These are phyloP conservation scores for Drosophila planitibia DNA, from an alignment of 2,888 invertebrate species.

Conservation along the genomic window DNA sequence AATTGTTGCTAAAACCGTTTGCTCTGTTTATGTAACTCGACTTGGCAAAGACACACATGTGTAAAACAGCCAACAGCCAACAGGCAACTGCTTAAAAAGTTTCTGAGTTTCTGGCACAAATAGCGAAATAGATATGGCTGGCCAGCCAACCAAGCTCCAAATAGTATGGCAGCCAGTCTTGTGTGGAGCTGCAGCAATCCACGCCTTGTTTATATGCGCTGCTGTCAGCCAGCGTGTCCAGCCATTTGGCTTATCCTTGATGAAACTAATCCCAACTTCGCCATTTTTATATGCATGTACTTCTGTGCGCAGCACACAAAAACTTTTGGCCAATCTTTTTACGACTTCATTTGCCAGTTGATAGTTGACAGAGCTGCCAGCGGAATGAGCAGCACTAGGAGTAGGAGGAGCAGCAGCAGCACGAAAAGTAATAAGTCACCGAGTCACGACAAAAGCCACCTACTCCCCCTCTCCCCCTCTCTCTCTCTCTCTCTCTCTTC, in stretches of 20 bases:
- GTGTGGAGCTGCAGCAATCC: conserved; percentile 18
- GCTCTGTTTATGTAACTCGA: conserved; percentile 52
- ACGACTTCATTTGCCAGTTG: conserved; percentile 80
- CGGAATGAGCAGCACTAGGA: neutral
- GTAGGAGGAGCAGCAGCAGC: conserved; percentile 35
- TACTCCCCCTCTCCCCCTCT: neutral
- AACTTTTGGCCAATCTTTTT: conserved; percentile 82
- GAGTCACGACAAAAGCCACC: conserved; percentile 55
- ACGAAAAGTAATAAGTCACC: conserved; percentile 76
- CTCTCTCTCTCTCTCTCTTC: neutral
- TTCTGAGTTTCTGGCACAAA: conserved; percentile 70
- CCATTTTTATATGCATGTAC: conserved; percentile 80
- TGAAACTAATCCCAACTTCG: conserved; percentile 82
- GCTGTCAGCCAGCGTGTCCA: conserved; percentile 56
- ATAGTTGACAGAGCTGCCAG: conserved; percentile 27
- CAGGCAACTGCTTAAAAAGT: conserved; percentile 72
- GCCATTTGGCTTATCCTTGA: conserved; percentile 79
- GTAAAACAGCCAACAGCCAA: conserved; percentile 25
- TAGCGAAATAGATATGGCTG: conserved; percentile 48
- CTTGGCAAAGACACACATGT: conserved; percentile 17
- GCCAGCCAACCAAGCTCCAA: conserved; percentile 35
- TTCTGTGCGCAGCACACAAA: conserved; percentile 76
- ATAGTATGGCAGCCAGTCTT: conserved; percentile 3
- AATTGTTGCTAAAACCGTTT: conserved; percentile 31
- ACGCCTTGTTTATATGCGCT: conserved; percentile 66